Percentiles rank a stretch among this genome's conserved stretches.
phyloP scores from a whole-genome alignment of 2,888 invertebrate genomes.

The Temnothorax rugatulus region DNA sequence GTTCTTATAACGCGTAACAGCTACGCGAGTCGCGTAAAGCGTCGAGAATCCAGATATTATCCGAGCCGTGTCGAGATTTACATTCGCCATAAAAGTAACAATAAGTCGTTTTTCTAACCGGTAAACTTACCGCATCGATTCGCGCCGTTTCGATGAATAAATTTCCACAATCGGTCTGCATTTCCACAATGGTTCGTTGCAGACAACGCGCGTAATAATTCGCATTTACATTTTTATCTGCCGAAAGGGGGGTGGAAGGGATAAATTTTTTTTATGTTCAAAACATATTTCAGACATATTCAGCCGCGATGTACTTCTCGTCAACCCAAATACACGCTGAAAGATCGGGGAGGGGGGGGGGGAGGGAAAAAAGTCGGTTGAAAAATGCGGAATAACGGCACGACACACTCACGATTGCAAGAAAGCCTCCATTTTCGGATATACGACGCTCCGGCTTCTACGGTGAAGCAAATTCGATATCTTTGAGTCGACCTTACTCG shows the following conservation, averaged over 20 bases:
- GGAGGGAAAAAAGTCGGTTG: conserved; percentile 2
- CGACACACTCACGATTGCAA: conserved; percentile 88
- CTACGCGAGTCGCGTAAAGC: background rate
- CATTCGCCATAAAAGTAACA: background rate
- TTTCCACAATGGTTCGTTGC: too few relatives aligned
- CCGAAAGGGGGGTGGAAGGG: too few relatives aligned
- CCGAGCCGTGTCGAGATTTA: background rate
- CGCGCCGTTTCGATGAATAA: background rate
- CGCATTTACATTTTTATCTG: background rate
- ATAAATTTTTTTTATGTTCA: background rate
- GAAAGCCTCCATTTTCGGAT: conserved; percentile 89
- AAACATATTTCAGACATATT: background rate
- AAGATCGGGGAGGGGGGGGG: too few relatives aligned
- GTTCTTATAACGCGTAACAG: conserved; percentile 42
- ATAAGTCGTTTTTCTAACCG: background rate
- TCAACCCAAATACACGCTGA: conserved; percentile 9
- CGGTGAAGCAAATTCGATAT: conserved; percentile 87
- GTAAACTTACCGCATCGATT: background rate
- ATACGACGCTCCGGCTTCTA: conserved; percentile 88
- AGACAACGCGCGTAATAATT: background rate
- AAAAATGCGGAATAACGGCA: conserved; percentile 43
- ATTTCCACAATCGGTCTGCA: background rate
- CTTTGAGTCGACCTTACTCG: conserved; percentile 84
- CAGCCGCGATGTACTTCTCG: background rate
- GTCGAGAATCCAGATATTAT: background rate